Evolutionary conservation across 2,113 vertebrate genomes (phyloP).

Genomic region (Charina bottae): DNA sequence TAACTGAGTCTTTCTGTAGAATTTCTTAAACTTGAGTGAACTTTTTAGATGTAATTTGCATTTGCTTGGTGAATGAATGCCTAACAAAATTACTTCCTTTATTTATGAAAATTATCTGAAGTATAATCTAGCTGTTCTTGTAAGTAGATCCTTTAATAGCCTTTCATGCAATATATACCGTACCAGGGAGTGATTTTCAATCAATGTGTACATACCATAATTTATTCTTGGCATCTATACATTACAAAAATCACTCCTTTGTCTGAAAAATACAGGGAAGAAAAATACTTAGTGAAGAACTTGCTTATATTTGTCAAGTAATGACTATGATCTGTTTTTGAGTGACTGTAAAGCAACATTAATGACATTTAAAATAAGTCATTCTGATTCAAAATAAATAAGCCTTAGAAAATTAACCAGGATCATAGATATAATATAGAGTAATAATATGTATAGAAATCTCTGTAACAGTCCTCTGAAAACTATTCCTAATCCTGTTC

Average conservation of each 20-base stretch:
- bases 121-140: constrained; percentile 48
- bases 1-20: not conserved
- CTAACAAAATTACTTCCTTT: constrained; percentile 42
- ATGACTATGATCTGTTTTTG: not conserved
- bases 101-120: constrained; percentile 37
- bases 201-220: not conserved
- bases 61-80: constrained; percentile 28
- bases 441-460: not conserved
- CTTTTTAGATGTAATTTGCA: constrained; percentile 40
- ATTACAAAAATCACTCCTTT: not conserved
- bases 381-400: constrained; percentile 5
- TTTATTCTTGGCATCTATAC: not conserved
- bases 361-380: too few relatives aligned
- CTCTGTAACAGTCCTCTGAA: not conserved
- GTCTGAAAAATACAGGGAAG: not conserved
- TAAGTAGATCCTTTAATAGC: constrained; percentile 23
- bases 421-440: not conserved
- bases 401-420: not conserved
- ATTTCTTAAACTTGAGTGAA: constrained; percentile 27
- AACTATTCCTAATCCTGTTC: too few relatives aligned
- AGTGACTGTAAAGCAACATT: too few relatives aligned
- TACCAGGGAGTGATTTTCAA: not conserved
- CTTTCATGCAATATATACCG: not conserved
- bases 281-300: not conserved
- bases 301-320: not conserved